Evolutionary conservation across 2,113 vertebrate species (phyloP).

Genomic region (Bos indicus): DNA sequence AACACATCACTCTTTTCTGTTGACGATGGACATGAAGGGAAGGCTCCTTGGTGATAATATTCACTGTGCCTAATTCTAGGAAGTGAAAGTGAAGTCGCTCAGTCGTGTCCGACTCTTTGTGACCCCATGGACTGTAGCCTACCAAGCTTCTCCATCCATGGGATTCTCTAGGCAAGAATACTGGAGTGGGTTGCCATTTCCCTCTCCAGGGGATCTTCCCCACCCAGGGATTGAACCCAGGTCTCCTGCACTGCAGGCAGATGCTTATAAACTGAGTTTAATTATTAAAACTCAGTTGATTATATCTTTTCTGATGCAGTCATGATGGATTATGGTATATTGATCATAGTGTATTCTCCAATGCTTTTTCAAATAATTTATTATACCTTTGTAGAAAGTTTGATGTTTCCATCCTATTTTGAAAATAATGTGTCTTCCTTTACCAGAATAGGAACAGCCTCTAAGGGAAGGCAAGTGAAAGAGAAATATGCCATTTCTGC

Average conservation of each 20-base stretch:
- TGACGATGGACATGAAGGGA: neutral
- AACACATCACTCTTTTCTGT: neutral
- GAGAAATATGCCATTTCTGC: neutral
- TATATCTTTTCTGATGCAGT: neutral
- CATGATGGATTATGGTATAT: neutral
- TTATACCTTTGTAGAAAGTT: neutral
- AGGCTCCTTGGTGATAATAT: neutral
- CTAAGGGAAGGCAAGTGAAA: neutral
- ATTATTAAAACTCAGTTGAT: neutral
- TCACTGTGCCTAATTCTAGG: neutral
- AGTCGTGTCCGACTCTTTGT: neutral
- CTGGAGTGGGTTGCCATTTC: neutral
- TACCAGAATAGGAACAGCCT: neutral
- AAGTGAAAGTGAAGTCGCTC: neutral
- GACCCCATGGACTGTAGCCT: neutral
- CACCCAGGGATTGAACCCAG: neutral
- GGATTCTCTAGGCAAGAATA: neutral
- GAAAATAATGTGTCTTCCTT: neutral
- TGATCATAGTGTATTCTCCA: neutral
- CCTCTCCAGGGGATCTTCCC: neutral
- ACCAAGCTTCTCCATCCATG: neutral
- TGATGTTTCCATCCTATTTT: neutral
- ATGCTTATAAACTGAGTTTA: neutral
- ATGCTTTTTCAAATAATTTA: neutral
- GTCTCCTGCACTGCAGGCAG: neutral